Evolutionary conservation across 2,113 vertebrate species (phyloP).

Genomic region (Phaetusa simplex): DNA sequence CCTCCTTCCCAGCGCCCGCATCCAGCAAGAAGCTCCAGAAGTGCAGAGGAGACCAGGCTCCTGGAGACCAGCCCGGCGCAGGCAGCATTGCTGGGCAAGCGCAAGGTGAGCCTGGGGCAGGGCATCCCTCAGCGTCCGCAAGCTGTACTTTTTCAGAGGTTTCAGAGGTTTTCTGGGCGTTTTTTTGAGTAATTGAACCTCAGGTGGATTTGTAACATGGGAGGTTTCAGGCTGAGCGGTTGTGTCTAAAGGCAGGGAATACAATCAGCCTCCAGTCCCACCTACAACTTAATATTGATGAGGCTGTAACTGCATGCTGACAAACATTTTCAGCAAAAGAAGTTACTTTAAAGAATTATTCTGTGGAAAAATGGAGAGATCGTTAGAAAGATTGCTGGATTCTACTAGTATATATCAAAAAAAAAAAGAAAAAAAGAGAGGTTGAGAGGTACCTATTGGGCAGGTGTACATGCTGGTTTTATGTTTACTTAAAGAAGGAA

Average conservation of each 20-base stretch:
- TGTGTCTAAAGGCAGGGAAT: neutral
- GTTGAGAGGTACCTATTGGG: neutral
- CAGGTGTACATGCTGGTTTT: neutral
- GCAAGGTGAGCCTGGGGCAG: neutral
- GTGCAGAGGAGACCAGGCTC: neutral
- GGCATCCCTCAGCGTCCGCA: neutral
- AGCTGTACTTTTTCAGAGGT: neutral
- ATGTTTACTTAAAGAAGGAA: neutral
- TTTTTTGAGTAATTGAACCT: neutral
- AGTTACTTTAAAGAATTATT: neutral
- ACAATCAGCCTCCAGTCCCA: neutral
- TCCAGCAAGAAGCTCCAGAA: neutral
- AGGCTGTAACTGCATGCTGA: neutral
- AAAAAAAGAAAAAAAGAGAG: neutral
- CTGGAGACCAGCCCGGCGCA: neutral
- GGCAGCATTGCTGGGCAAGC: neutral
- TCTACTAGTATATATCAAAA: neutral
- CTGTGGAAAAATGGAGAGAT: neutral
- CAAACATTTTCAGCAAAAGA: neutral
- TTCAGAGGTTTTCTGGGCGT: neutral
- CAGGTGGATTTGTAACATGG: neutral
- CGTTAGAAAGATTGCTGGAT: neutral
- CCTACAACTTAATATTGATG: neutral
- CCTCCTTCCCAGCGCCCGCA: neutral
- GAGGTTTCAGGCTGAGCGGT: neutral